Evolutionary conservation across 2,113 vertebrate species (phyloP).

Genomic region (Tamias sibiricus): DNA sequence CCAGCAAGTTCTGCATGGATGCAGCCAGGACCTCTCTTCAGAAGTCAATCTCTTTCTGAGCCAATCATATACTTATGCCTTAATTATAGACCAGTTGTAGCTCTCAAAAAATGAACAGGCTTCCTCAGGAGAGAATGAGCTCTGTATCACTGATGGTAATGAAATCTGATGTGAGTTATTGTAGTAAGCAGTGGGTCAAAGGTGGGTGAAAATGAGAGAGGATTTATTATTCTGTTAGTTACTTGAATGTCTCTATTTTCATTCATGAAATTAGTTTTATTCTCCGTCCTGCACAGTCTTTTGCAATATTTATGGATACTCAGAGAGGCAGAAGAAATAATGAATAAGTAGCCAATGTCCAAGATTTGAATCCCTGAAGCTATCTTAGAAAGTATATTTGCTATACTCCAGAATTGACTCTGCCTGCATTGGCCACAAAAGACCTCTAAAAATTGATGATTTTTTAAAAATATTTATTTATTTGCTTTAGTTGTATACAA

Average conservation of each 20-base stretch:
- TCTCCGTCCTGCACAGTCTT: too few species aligned
- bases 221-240: neutral
- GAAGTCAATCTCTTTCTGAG: neutral
- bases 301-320: neutral
- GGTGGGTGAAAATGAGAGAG: neutral
- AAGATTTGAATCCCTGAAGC: neutral
- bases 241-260: neutral
- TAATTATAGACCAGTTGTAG: rapidly evolving
- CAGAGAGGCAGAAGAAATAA: neutral
- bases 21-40: neutral
- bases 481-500: too few species aligned
- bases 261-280: neutral
- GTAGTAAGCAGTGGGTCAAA: neutral
- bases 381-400: neutral
- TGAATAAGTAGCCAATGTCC: neutral
- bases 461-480: too few species aligned
- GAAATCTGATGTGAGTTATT: neutral
- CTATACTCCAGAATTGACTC: neutral
- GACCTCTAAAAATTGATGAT: too few species aligned
- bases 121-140: neutral
- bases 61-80: neutral
- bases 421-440: neutral
- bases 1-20: neutral
- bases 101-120: neutral
- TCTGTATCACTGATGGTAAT: neutral